phyloP scores from a whole-genome alignment of 2,888 invertebrate genomes.

The Muscina levida region DNA sequence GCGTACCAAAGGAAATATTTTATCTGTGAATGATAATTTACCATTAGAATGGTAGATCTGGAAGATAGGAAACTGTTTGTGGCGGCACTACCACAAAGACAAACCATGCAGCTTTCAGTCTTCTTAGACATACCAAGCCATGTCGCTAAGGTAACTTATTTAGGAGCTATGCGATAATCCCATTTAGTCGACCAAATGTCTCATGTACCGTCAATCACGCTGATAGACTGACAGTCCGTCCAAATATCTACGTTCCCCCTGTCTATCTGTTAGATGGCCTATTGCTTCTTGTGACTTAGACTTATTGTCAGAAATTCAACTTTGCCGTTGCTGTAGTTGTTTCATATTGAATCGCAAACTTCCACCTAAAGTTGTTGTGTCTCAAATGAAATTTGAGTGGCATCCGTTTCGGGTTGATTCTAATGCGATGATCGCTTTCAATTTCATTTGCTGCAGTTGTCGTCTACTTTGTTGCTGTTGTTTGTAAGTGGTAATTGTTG shows the following conservation, averaged over 20 bases:
- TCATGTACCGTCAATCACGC: slow-evolving; percentile 26
- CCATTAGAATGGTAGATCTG: slow-evolving; percentile 12
- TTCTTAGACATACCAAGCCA: slow-evolving; percentile 10
- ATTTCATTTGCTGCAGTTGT: slow-evolving; percentile 59
- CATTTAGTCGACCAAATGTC: slow-evolving; percentile 34
- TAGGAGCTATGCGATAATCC: background rate
- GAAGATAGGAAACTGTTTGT: slow-evolving; percentile 18
- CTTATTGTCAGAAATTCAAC: slow-evolving; percentile 27
- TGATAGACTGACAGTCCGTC: background rate
- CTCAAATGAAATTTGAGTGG: slow-evolving; percentile 62
- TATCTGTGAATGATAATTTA: background rate
- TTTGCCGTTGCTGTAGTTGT: background rate
- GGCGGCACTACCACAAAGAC: background rate
- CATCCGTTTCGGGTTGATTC: slow-evolving; percentile 61
- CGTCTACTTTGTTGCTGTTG: slow-evolving; percentile 40
- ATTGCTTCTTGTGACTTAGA: slow-evolving; percentile 4
- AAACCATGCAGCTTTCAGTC: background rate
- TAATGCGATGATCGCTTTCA: slow-evolving; percentile 54
- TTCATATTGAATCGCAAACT: slow-evolving; percentile 54
- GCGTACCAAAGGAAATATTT: no score
- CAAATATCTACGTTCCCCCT: no score
- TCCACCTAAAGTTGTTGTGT: slow-evolving; percentile 49
- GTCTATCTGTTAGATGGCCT: background rate
- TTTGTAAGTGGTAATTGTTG: slow-evolving; percentile 67
- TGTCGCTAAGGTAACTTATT: background rate